Evolutionary conservation across 2,888 invertebrate genomes (phyloP).

Genomic region (Clepsis dumicolana): DNA sequence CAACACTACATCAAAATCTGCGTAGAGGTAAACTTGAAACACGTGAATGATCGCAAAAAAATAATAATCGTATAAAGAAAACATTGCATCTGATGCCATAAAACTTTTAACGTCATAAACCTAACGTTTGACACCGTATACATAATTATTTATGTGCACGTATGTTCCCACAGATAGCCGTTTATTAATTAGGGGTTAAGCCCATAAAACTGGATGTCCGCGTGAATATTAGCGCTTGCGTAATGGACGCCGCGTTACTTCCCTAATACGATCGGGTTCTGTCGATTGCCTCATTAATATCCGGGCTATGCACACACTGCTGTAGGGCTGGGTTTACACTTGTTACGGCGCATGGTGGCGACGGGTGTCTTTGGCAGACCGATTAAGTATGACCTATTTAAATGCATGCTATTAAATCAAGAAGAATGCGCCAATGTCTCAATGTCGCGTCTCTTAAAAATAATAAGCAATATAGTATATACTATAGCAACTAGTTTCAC

Average conservation of each 20-base stretch:
- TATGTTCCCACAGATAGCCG: slow-evolving; percentile 11
- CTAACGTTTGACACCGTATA: not conserved
- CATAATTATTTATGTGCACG: not conserved
- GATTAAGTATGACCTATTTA: not conserved
- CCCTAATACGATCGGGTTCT: slow-evolving; percentile 48
- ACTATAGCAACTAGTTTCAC: no score
- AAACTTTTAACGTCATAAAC: no score
- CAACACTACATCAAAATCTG: no score
- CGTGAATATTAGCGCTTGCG: slow-evolving; percentile 32
- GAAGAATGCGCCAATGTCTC: not conserved
- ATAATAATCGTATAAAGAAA: no score
- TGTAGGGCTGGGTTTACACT: not conserved
- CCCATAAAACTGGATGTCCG: slow-evolving; percentile 9
- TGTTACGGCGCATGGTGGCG: not conserved
- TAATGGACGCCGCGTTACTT: slow-evolving; percentile 47
- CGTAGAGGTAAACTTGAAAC: no score
- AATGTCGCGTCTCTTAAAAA: not conserved
- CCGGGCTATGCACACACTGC: slow-evolving; percentile 46
- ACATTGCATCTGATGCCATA: no score
- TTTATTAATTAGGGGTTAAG: slow-evolving; percentile 21
- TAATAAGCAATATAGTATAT: no score
- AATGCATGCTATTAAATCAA: not conserved
- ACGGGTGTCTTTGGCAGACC: not conserved
- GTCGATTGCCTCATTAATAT: slow-evolving; percentile 49
- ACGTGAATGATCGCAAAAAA: no score